Conservation (phyloP, 2,113 vertebrate genomes). For the Lepus timidus region DNA sequence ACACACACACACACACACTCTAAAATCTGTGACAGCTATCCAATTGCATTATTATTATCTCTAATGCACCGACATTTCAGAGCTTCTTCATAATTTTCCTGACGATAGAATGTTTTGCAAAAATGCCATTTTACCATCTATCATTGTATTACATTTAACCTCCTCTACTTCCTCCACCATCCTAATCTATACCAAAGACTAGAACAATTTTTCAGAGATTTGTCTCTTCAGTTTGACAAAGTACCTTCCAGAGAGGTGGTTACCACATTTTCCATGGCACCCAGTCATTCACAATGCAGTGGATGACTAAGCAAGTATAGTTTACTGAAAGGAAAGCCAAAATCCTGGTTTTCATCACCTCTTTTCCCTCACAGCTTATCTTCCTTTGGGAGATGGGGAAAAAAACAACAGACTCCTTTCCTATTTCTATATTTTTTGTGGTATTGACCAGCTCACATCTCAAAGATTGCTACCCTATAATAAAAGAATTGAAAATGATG, state of each 20-base stretch:
- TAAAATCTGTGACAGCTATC: background rate
- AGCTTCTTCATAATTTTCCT: background rate
- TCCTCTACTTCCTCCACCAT: background rate
- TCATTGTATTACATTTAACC: background rate
- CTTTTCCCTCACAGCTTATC: background rate
- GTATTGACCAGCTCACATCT: background rate
- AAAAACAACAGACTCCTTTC: no score
- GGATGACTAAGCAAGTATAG: background rate
- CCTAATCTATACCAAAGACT: background rate
- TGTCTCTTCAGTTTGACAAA: background rate
- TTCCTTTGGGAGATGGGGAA: background rate
- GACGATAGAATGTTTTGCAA: background rate
- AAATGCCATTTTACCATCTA: background rate
- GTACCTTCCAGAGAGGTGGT: background rate
- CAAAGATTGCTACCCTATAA: background rate
- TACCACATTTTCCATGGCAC: background rate
- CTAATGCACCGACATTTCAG: background rate
- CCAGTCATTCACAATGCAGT: background rate
- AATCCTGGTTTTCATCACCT: background rate
- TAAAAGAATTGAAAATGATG: background rate
- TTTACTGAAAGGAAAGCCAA: background rate
- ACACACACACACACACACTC: background rate
- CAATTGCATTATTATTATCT: background rate
- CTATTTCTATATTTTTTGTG: background rate
- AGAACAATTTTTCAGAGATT: background rate